Evolutionary conservation across 2,113 vertebrate genomes (phyloP).

Genomic region (Pygoscelis antarcticus): DNA sequence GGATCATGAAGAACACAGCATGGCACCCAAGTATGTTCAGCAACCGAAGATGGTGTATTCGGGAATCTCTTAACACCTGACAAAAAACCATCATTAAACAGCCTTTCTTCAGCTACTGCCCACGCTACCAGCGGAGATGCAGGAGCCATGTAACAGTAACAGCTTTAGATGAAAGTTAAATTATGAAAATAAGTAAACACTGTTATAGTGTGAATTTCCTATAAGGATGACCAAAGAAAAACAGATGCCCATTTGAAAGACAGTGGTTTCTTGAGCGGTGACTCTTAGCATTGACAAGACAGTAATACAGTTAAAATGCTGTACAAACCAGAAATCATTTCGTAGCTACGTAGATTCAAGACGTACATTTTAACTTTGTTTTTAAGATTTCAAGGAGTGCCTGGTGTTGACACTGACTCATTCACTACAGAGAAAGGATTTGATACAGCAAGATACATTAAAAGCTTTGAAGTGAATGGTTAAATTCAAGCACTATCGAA

Average conservation of each 20-base stretch:
- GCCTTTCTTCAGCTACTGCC: neutral
- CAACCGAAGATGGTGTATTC: conserved; percentile 90
- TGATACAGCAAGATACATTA: neutral
- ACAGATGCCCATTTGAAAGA: neutral
- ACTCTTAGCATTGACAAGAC: neutral
- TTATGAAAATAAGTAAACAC: neutral
- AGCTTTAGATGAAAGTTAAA: neutral
- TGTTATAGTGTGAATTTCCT: neutral
- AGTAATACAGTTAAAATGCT: neutral
- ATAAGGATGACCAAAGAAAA: neutral
- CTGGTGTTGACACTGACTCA: neutral
- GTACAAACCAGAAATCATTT: neutral
- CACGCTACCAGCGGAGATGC: fast-evolving
- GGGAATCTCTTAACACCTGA: conserved; percentile 91
- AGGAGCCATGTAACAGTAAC: neutral
- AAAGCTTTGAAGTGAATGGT: neutral
- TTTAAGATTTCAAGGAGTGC: neutral
- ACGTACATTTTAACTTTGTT: neutral
- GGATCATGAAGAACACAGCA: conserved; percentile 95
- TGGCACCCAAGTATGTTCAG: conserved; percentile 95
- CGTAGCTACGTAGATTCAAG: neutral
- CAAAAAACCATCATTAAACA: neutral
- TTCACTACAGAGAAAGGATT: neutral
- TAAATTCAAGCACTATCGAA: neutral
- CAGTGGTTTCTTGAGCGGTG: fast-evolving